Conservation (phyloP, 2,888 invertebrate species). For the Cephalotes varians region DNA sequence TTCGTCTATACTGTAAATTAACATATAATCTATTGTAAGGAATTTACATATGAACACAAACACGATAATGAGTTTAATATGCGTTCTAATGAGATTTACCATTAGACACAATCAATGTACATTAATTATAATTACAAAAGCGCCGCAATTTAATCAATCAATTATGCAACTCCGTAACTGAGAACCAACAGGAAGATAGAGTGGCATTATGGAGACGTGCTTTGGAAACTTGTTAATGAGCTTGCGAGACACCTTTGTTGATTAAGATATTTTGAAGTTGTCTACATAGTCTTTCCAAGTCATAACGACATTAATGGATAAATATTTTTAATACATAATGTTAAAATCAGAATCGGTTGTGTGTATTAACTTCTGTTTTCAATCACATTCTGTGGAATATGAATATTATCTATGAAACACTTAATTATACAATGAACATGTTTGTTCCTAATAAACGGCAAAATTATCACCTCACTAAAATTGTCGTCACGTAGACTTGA, state of each 20-base stretch:
- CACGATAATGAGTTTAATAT: constrained; percentile 37
- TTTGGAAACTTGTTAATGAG: constrained; percentile 63
- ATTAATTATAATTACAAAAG: constrained; percentile 65
- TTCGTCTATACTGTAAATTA: neutral
- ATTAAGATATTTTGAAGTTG: constrained; percentile 49
- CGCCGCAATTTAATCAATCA: constrained; percentile 69
- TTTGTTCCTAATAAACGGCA: neutral
- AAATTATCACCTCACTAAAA: constrained; percentile 31
- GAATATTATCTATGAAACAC: neutral
- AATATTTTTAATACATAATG: constrained; percentile 20
- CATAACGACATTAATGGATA: constrained; percentile 27
- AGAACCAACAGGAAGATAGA: constrained; percentile 47
- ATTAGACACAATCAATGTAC: constrained; percentile 60
- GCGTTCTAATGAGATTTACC: constrained; percentile 62
- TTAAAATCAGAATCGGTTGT: neutral
- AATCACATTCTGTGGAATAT: neutral
- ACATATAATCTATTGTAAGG: neutral
- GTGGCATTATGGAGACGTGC: constrained; percentile 24
- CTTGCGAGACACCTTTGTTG: constrained; percentile 49
- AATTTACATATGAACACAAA: neutral
- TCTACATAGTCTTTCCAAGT: neutral
- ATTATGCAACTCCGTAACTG: constrained; percentile 66
- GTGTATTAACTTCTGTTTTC: no score
- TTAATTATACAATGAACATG: neutral
- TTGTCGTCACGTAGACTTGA: constrained; percentile 21